Evolutionary conservation across 2,888 invertebrate genomes (phyloP).

Genomic region (Nomada lathburiana): DNA sequence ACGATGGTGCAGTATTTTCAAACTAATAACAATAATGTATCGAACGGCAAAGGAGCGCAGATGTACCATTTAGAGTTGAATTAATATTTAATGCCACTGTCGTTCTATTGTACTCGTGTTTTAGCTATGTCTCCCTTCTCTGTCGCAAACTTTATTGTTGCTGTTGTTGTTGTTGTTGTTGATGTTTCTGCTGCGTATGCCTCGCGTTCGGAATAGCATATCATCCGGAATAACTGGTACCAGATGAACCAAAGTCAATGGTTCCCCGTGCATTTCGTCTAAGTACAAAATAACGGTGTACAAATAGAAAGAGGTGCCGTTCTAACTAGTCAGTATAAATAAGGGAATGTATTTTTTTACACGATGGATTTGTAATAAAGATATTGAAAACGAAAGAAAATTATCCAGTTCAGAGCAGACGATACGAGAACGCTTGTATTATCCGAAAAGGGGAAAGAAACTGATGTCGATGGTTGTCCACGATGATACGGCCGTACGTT

Average conservation of each 20-base stretch:
- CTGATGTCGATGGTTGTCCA: constrained; percentile 9
- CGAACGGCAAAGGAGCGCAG: constrained; percentile 20
- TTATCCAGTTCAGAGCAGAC: constrained; percentile 44
- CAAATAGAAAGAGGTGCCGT: constrained; percentile 46
- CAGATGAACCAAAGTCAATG: not conserved
- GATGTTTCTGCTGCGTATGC: constrained; percentile 22
- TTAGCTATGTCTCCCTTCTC: constrained; percentile 13
- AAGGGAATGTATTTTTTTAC: constrained; percentile 82
- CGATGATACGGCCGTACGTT: not conserved
- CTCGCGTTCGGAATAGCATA: constrained; percentile 46
- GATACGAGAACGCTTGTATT: constrained; percentile 7
- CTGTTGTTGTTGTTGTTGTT: constrained; percentile 25
- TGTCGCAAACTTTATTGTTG: constrained; percentile 7
- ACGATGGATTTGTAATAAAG: constrained; percentile 74
- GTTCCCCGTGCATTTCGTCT: constrained; percentile 65
- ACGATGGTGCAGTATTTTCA: constrained; percentile 8
- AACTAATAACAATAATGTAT: not conserved
- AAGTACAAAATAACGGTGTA: constrained; percentile 54
- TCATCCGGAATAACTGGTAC: constrained; percentile 14
- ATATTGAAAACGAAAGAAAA: constrained; percentile 51
- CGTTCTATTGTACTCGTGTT: constrained; percentile 42
- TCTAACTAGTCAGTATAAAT: constrained; percentile 81
- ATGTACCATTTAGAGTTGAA: constrained; percentile 16
- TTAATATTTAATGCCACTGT: constrained; percentile 22
- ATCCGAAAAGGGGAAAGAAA: not conserved